A percentile compares a stretch with the other conserved stretches of the same genome.
Conservation (phyloP, 2,113 vertebrate species). For the Eolophus roseicapilla region DNA sequence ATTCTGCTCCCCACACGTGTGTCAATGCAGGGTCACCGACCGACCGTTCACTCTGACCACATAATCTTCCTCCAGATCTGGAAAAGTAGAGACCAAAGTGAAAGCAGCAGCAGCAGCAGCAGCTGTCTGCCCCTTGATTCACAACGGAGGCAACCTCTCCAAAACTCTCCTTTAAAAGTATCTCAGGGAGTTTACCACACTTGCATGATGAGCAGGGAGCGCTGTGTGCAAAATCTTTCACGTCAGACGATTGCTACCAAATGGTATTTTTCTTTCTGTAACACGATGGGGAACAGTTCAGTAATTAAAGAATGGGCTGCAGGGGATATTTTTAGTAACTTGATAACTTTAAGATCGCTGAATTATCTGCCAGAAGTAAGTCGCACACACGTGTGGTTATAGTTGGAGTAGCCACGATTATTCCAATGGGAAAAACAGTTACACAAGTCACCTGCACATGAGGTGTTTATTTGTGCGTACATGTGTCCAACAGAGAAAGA, state of each 20-base stretch:
- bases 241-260: background rate
- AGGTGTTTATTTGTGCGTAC: background rate
- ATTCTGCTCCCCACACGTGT: background rate
- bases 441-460: background rate
- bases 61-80: background rate
- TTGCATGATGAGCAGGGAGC: background rate
- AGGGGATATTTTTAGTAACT: conserved; percentile 12
- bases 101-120: background rate
- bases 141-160: background rate
- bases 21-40: background rate
- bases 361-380: background rate
- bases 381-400: background rate
- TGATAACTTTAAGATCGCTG: conserved; percentile 8
- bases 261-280: background rate
- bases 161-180: background rate
- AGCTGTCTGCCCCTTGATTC: background rate
- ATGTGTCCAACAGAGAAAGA: background rate
- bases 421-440: background rate
- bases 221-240: background rate
- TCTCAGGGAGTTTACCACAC: background rate
- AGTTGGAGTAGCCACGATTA: background rate
- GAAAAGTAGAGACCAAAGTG: background rate
- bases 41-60: fast-evolving
- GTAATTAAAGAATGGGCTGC: background rate
- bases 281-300: background rate